These are phyloP conservation scores for Aporophyla nigra DNA, from an alignment of 2,888 invertebrate species.

Conservation along the genomic window DNA sequence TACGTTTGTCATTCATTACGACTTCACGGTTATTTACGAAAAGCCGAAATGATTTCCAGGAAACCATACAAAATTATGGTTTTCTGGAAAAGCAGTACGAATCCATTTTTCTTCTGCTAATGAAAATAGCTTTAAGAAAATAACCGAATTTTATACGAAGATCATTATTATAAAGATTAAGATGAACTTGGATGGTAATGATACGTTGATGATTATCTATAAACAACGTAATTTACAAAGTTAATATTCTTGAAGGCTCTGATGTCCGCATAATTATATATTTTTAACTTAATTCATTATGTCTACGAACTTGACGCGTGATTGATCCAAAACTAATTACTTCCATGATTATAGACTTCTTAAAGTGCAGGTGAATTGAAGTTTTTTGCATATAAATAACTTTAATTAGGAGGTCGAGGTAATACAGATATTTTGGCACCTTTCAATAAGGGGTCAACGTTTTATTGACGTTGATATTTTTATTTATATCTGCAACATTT, in stretches of 20 bases:
- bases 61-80: no score
- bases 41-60: no score
- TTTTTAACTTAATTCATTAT: slow-evolving; percentile 33
- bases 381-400: slow-evolving; percentile 43
- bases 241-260: slow-evolving; percentile 19
- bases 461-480: slow-evolving; percentile 2
- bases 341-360: slow-evolving; percentile 21
- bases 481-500: slow-evolving; percentile 8
- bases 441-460: slow-evolving; percentile 29
- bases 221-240: slow-evolving; percentile 3
- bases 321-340: slow-evolving; percentile 49
- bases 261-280: slow-evolving; percentile 30
- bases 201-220: slow-evolving; percentile 2
- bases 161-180: neutral
- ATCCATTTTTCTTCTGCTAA: no score
- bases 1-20: neutral
- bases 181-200: slow-evolving; percentile 17
- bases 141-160: neutral
- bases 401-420: slow-evolving; percentile 36
- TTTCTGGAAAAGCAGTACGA: neutral
- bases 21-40: neutral
- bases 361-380: slow-evolving; percentile 20
- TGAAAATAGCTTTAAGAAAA: neutral
- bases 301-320: slow-evolving; percentile 37
- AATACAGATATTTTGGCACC: slow-evolving; percentile 8